Evolutionary conservation across 2,113 vertebrate species (phyloP).

Genomic region (Lota lota): DNA sequence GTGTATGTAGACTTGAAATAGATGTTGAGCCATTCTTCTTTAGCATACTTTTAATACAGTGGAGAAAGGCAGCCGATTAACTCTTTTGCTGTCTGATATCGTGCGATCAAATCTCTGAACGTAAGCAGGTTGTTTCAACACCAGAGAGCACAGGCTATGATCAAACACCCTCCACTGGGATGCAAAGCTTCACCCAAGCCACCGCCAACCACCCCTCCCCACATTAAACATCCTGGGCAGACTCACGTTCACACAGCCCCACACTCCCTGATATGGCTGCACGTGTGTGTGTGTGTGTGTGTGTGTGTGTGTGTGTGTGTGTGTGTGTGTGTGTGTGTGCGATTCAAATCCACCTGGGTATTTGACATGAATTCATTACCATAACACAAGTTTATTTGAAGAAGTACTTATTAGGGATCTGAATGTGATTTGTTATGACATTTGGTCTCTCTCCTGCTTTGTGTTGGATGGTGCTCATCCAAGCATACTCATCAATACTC

Average conservation of each 20-base stretch:
- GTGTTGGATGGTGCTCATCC: neutral
- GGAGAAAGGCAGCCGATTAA: slow-evolving; percentile 61
- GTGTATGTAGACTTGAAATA: too few species aligned
- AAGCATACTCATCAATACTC: too few species aligned
- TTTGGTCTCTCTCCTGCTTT: neutral
- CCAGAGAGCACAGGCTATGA: slow-evolving; percentile 56
- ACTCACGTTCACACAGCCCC: slow-evolving; percentile 12
- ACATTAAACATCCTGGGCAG: slow-evolving; percentile 60
- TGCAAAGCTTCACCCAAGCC: slow-evolving; percentile 51
- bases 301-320: too few species aligned
- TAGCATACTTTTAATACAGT: neutral
- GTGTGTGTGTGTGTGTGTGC: slow-evolving; percentile 7
- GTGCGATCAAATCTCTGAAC: slow-evolving; percentile 54
- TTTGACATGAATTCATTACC: slow-evolving; percentile 32
- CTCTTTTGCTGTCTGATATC: slow-evolving; percentile 56
- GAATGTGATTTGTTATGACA: neutral
- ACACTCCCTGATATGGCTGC: slow-evolving; percentile 17
- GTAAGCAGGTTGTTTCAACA: slow-evolving; percentile 58
- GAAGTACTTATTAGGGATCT: slow-evolving; percentile 9
- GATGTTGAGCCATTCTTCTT: neutral
- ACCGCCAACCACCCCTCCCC: slow-evolving; percentile 58
- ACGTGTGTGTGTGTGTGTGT: neutral
- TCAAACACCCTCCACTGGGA: slow-evolving; percentile 68
- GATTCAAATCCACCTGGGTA: slow-evolving; percentile 29
- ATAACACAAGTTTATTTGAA: slow-evolving; percentile 26